Percentiles rank a stretch among this genome's conserved stretches.
Conservation (phyloP, 2,888 invertebrate genomes). For the Trisateles emortualis region DNA sequence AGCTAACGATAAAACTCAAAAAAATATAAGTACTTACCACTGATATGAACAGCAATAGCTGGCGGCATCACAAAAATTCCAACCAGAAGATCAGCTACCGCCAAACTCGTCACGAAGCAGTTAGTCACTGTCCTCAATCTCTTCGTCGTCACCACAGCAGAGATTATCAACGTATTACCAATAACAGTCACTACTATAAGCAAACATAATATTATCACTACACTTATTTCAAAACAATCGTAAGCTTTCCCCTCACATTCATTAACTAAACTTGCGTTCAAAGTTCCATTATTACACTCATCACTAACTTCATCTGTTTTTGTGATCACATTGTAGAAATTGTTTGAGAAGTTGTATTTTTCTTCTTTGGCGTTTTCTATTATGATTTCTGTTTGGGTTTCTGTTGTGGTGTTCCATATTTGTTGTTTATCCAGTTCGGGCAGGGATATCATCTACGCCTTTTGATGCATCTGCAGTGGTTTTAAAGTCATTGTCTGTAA, state of each 20-base stretch:
- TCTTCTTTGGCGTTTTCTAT: constrained; percentile 69
- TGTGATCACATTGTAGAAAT: constrained; percentile 64
- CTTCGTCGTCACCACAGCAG: constrained; percentile 95
- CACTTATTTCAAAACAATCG: constrained; percentile 84
- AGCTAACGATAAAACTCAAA: background rate
- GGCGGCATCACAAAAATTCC: constrained; percentile 98
- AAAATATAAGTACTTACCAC: constrained; percentile 86
- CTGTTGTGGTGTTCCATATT: constrained; percentile 73
- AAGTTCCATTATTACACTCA: constrained; percentile 46
- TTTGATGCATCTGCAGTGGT: background rate
- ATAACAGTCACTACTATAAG: constrained; percentile 91
- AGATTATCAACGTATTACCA: constrained; percentile 96
- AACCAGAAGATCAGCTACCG: constrained; percentile 96
- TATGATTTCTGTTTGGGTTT: constrained; percentile 59
- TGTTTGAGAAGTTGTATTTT: constrained; percentile 63
- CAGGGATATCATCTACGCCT: constrained; percentile 70
- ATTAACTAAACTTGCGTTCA: constrained; percentile 42
- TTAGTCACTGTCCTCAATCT: constrained; percentile 97
- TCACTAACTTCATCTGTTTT: constrained; percentile 47
- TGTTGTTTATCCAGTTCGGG: constrained; percentile 58
- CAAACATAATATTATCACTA: constrained; percentile 88
- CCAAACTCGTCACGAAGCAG: constrained; percentile 97
- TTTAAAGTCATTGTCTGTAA: constrained; percentile 66
- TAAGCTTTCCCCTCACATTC: constrained; percentile 58
- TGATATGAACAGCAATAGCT: constrained; percentile 95